Base-by-base conservation (phyloP, 2,113 vertebrate species). In the Clinocottus analis region DNA sequence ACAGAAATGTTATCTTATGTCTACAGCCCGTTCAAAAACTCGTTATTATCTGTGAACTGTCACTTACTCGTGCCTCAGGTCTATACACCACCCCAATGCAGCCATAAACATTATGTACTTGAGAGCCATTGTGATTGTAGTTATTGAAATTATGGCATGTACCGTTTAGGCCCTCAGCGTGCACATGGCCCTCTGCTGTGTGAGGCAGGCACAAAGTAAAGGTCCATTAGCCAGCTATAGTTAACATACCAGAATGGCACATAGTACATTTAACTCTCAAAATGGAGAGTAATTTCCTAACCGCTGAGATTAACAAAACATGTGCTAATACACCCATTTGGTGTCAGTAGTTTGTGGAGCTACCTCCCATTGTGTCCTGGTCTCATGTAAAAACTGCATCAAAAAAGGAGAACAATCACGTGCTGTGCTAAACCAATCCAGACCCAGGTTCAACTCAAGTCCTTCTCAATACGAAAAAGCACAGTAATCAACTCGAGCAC, bases 221-320 rank as follows among this genome's bases (percentile, higher is more conserved):
- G 35, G 58, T 74, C 39, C n/a, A 27, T 39, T 56, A 75, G 67
- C 33, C 68, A 55, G 43, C 29, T 60, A 25, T 1, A 64, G 68
- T 77, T 73, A 60, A 64, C 63, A 82, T 65, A 70, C 12, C 71
- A 75, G 62, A 65, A 47, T 14, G 33, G 14, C 39, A 49, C 59
- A 80, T 16, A 43, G 64, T 47, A 67, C 77, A 89, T 85, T 82
- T 58, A 60, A n/a, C 56, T n/a, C 63, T 33, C 11, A 66, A 13
- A 80, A 80, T 77, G 19, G n/a, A n/a, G 13, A 31, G 65, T 71
- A 39, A 82, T 75, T 82, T 64, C 66, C 19, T 67, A 58, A 73
- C 5, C 7, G 41, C 3, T 62, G 2, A 33, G 11, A 68, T 68
- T 33, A 25, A 69, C 13, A 27, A 79, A 70, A 49, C 35, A 61